Base-by-base conservation (phyloP, 2,888 invertebrate species). In the Brachyptera putata region DNA sequence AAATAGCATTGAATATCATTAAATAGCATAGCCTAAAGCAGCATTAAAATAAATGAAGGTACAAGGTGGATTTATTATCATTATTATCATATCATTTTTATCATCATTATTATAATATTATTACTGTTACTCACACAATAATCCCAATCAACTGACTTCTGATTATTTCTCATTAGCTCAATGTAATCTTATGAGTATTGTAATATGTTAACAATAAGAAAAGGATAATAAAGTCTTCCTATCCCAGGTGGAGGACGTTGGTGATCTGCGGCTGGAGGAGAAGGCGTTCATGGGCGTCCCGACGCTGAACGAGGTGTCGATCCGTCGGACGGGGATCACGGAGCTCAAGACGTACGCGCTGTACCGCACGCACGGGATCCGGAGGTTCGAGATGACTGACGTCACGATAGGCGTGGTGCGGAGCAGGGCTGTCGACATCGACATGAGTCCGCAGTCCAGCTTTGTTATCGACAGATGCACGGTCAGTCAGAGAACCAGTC, bases 171-270 rank as follows among this genome's bases (percentile, higher is more conserved):
- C n/a, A n/a, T n/a, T n/a, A n/a, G n/a, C n/a, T n/a, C n/a, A n/a
- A n/a, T n/a, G n/a, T n/a, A n/a, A n/a, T n/a, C n/a, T n/a, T n/a
- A n/a, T n/a, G n/a, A n/a, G n/a, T n/a, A n/a, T n/a, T n/a, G n/a
- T n/a, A n/a, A n/a, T n/a, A n/a, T n/a, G n/a, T n/a, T n/a, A n/a
- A n/a, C n/a, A n/a, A n/a, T n/a, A n/a, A n/a, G n/a, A n/a, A n/a
- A n/a, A n/a, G n/a, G n/a, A n/a, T n/a, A n/a, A n/a, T n/a, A n/a
- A n/a, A n/a, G n/a, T n/a, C n/a, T n/a, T n/a, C n/a, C n/a, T n/a
- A n/a, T n/a, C n/a, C n/a, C n/a, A n/a, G n/a, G 26, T 53, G 34
- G 53, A 53, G 21, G 36, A 53, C 36, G 53, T 53, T n/a, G 21
- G 13, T 5, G 53, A 53, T 53, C 18, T 53, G 34, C 5, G 16